Base-by-base conservation (phyloP, 2,888 invertebrate species). In the Pecten maximus region DNA sequence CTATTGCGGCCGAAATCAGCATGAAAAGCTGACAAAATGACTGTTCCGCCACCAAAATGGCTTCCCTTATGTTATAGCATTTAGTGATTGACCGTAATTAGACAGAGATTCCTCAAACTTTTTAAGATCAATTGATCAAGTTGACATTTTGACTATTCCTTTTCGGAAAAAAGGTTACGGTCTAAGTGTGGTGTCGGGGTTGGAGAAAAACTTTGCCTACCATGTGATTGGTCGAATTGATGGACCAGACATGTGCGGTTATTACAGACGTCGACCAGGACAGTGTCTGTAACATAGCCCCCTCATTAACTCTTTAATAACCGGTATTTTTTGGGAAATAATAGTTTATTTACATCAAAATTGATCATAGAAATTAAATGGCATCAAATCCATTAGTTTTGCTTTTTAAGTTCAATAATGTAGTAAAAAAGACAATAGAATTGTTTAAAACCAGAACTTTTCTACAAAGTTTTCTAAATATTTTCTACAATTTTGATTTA, bases 71-170 rank as follows among this genome's bases (percentile, higher is more conserved):
- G 89, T 88, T 60, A 54, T 87, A 89, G 87, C 88, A 87, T 91
- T 91, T 91, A 88, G 88, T 74, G 89, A 91, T 92, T 90, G 89
- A 89, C 40, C 89, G 87, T 88, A 89, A 89, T 92, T 89, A 91
- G 87, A 40, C 48, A 89, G 88, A 88, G 91, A 89, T 89, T 90
- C 90, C 60, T 88, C 50, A 91, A 91, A 89, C 74, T 89, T 44
- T 92, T 89, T 89, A 92, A 90, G 90, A 92, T 91, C 90, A 90
- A 92, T 92, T 92, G 54, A 92, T 92, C 91, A 92, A 89, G 40
- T 40, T 92, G 91, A 92, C 91, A 91, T 60, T 89, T 90, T 92
- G 89, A 92, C 88, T 87, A 92, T 88, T 90, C 90, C 23, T 86
- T 90, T 90, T 90, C 40, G 74, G 74, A 35, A 74, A 74, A n/a